Evolutionary conservation across 2,113 vertebrate genomes (phyloP).

Genomic region (Cavia porcellus): DNA sequence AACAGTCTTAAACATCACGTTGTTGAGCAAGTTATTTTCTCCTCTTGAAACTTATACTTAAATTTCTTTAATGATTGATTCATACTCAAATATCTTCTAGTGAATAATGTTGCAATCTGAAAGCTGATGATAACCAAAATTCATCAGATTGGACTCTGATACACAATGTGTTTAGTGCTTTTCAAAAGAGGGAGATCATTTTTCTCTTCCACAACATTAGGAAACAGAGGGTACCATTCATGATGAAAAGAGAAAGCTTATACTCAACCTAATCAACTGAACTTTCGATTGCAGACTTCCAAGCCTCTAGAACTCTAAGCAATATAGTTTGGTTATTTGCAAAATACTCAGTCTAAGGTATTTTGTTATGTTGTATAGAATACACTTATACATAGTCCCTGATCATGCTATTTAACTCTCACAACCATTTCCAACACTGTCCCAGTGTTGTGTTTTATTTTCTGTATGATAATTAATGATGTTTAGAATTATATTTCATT

Average conservation of each 20-base stretch:
- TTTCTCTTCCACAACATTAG: background rate
- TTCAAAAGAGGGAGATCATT: background rate
- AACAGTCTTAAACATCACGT: background rate
- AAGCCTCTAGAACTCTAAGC: background rate
- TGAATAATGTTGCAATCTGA: background rate
- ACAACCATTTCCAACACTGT: background rate
- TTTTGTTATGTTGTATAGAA: background rate
- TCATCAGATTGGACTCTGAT: background rate
- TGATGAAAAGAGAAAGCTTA: background rate
- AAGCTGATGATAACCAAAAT: background rate
- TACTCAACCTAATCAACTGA: background rate
- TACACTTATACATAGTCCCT: background rate
- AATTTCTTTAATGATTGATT: background rate
- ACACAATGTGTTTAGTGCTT: background rate
- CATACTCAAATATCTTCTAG: background rate
- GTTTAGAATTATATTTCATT: background rate
- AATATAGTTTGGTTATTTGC: background rate
- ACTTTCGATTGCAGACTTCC: background rate
- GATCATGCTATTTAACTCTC: background rate
- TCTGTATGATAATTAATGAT: background rate
- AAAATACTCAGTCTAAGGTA: background rate
- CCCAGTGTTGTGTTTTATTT: constrained; percentile 9
- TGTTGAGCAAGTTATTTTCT: background rate
- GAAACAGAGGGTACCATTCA: background rate
- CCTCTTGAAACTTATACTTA: background rate